These are phyloP conservation scores for Drosophila setosimentum DNA, from an alignment of 2,888 invertebrate species.

Conservation along the genomic window DNA sequence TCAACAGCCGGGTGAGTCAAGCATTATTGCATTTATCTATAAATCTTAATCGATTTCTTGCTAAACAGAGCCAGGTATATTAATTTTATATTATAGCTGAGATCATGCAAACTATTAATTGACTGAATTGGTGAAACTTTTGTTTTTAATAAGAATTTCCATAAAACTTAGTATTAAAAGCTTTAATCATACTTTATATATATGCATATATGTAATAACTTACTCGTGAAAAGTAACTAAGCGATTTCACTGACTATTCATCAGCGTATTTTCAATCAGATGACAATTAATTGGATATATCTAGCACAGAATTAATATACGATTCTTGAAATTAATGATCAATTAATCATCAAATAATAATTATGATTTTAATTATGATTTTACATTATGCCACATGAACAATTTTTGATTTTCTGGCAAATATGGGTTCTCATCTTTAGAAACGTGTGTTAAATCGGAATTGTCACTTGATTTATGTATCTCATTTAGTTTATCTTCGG, in stretches of 20 bases:
- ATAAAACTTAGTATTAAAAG: neutral
- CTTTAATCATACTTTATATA: neutral
- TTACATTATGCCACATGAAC: neutral
- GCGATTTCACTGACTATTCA: slow-evolving; percentile 9
- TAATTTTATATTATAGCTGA: neutral
- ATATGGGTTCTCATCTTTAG: neutral
- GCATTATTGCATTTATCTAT: neutral
- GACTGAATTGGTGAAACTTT: neutral
- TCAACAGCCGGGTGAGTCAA: slow-evolving; percentile 72
- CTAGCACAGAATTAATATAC: neutral
- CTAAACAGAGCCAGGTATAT: neutral
- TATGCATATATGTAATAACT: neutral
- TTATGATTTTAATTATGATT: neutral
- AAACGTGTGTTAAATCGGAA: neutral
- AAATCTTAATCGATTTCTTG: neutral
- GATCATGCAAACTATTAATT: neutral
- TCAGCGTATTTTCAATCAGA: neutral
- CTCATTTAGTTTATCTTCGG: accelerated
- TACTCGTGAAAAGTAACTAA: slow-evolving; percentile 3
- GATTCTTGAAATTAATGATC: neutral
- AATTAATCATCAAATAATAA: neutral
- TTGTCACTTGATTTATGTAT: neutral
- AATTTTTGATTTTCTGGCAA: accelerated
- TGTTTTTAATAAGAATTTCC: neutral
- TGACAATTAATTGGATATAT: neutral